Evolutionary conservation across 2,113 vertebrate genomes (phyloP).

Genomic region (Ardeotis arabs): DNA sequence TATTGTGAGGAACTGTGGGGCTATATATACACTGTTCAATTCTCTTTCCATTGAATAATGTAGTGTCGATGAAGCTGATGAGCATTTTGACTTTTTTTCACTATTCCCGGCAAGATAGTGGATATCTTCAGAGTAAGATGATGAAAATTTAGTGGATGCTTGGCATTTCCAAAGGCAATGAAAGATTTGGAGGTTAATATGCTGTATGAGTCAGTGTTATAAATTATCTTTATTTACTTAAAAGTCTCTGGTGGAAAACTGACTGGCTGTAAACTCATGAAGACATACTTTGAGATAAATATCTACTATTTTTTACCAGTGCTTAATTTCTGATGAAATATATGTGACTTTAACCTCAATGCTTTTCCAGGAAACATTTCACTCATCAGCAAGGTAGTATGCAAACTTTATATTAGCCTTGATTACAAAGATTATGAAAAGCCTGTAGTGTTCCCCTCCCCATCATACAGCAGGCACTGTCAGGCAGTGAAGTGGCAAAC

Average conservation of each 20-base stretch:
- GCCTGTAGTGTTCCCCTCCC: neutral
- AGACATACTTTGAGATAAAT: neutral
- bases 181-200: neutral
- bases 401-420: conserved; percentile 50
- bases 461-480: neutral
- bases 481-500: neutral
- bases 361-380: neutral
- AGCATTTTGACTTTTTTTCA: neutral
- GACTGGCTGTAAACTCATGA: neutral
- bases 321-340: neutral
- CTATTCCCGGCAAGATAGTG: neutral
- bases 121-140: neutral
- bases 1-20: neutral
- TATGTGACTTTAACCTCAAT: neutral
- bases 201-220: neutral
- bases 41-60: neutral
- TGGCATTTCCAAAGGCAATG: neutral
- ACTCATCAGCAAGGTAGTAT: neutral
- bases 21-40: neutral
- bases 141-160: neutral
- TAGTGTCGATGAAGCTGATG: neutral
- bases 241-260: neutral
- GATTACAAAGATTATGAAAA: conserved; percentile 31
- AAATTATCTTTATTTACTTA: neutral
- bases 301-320: neutral